Base-by-base conservation (phyloP, 2,797 vertebrate species). In the Nyctibius grandis region DNA sequence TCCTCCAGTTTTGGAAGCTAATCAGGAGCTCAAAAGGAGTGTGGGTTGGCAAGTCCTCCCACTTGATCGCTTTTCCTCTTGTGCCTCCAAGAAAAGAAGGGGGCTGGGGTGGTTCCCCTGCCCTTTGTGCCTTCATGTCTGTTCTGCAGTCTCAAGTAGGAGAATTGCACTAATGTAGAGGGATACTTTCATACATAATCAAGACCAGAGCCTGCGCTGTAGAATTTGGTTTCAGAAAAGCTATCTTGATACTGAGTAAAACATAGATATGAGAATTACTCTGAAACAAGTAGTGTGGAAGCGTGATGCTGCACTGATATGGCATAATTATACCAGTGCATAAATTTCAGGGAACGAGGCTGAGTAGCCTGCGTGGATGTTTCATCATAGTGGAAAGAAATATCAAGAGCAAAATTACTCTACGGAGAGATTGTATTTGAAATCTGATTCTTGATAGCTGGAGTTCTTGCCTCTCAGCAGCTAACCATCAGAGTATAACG, bases 381-480 rank as follows among this genome's bases (percentile, higher is more conserved):
- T 57, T n/a, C 13, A 4, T 11, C 2, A 0, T 1, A 16, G 7
- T 4, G 36, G 54, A 36, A 33, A 17, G 45, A 33, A 61, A 11
- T 11, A 1, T 3, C 1, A 5, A 25, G 63, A 56, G 44, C 57
- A 15, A 2, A 19, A 59, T 36, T 3, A 54, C 20, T 22, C 45
- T 33, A 2, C 7, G 5, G 59, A 59, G 51, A 38, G 11, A 7
- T 2, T n/a, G 7, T 8, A 7, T 65, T 53, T 29, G 17, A 88
- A 50, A 38, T 44, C 63, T 19, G n/a, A 2, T 53, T 42, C 34
- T 19, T 13, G 34, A 3, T 13, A 69, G 60, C 47, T 42, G 1
- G n/a, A 36, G 40, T 34, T 57, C n/a, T 50, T 91, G 73, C 45
- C 22, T 63, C 81, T 79, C 31, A 57, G 44, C 57, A 69, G 21